Percentiles rank a stretch among this genome's conserved stretches.
phyloP scores from a whole-genome alignment of 2,113 vertebrate species.

The Gallinago paraguaiae region DNA sequence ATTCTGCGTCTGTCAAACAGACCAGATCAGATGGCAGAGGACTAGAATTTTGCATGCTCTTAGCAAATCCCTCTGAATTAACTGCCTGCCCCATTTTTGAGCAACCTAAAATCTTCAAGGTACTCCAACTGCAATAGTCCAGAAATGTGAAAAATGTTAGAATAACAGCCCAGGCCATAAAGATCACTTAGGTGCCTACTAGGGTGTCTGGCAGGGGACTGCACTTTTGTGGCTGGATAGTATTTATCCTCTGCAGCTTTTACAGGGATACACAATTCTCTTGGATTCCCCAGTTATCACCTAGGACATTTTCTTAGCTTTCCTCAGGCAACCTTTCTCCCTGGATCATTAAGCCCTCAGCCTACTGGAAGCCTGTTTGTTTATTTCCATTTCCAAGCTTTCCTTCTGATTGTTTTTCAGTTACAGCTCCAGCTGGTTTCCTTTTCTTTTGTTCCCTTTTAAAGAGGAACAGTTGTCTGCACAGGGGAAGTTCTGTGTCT shows the following conservation, averaged over 20 bases:
- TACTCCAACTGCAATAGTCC: background rate
- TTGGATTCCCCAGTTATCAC: background rate
- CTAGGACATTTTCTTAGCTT: background rate
- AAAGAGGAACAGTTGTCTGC: background rate
- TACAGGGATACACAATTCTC: background rate
- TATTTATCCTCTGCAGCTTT: background rate
- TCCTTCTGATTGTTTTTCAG: background rate
- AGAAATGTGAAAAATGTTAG: background rate
- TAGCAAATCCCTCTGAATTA: background rate
- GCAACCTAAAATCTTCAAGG: background rate
- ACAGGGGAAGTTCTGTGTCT: background rate
- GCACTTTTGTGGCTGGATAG: background rate
- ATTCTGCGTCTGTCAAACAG: background rate
- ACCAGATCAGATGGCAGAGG: background rate
- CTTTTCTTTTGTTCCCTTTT: background rate
- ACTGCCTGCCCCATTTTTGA: background rate
- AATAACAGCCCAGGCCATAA: background rate
- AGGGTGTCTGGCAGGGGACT: background rate
- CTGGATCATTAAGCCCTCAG: background rate
- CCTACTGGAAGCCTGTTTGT: background rate
- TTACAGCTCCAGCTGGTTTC: background rate
- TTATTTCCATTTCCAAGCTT: background rate
- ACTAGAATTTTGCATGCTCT: background rate
- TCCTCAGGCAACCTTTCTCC: background rate
- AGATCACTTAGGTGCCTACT: background rate